Base-by-base conservation (phyloP, 2,113 vertebrate genomes). In the Peromyscus leucopus region DNA sequence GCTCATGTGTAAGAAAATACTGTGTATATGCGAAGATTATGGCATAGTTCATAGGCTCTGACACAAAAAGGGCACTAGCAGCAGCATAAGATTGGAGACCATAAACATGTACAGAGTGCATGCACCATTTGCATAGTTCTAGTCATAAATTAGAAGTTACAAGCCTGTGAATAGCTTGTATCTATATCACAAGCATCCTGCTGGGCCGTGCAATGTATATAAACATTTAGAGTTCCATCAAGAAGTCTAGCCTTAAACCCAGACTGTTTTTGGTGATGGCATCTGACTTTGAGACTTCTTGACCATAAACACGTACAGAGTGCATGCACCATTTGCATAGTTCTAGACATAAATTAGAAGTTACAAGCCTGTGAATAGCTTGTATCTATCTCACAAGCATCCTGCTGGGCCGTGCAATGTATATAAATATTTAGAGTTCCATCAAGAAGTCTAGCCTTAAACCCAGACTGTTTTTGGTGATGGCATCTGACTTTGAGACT, bases 361-460 rank as follows among this genome's bases (percentile, higher is more conserved):
- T 42, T 94, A 1, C 33, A 84, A 84, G 79, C 21, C 51, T 79
- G 4, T 46, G 71, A 72, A 2, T 57, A 28, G 69, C 13, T 79
- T 65, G 1, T 10, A n/a, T 55, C 46, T 42, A 5, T 3, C 42
- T 57, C 78, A 72, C 4, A 42, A 24, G 59, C 22, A 39, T 74
- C 19, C 67, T 63, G 31, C 51, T 61, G 28, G n/a, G 19, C 17
- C 48, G 63, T n/a, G n/a, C 2, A 65, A 15, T 26, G 85, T 59
- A 90, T 97, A 33, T 72, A 71, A 95, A 92, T 31, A 55, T 63
- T 79, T 85, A 82, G 16, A 72, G 63, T 92, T 92, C n/a, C 80
- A 39, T 65, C 57, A 7, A 28, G 69, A 65, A 22, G 51, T 75
- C 51, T 51, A 51, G 51, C 51, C 51, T 51, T 51, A 51, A 51